Evolutionary conservation across 2,797 vertebrate genomes (phyloP).

Genomic region (Chelidonichthys spinosus): DNA sequence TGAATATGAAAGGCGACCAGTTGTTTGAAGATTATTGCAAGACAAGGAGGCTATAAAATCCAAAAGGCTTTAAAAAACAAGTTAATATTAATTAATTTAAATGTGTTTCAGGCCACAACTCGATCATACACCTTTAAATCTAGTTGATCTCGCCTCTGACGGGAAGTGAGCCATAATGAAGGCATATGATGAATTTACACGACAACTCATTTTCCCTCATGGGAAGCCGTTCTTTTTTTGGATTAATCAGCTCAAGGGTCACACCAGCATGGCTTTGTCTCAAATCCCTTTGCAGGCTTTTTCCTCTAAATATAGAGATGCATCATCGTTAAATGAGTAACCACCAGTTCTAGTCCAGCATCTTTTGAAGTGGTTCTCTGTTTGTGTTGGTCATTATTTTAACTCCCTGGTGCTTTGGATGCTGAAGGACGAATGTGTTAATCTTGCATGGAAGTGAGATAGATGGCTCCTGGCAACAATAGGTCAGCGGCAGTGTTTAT

Average conservation of each 20-base stretch:
- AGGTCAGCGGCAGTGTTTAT: constrained; percentile 35
- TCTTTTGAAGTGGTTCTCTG: constrained; percentile 22
- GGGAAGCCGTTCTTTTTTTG: neutral
- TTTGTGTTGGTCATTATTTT: constrained; percentile 34
- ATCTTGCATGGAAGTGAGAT: constrained; percentile 23
- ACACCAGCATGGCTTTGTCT: constrained; percentile 18
- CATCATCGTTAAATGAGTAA: constrained; percentile 10
- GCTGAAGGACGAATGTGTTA: constrained; percentile 43
- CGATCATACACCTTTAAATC: neutral
- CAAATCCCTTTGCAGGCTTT: constrained; percentile 14
- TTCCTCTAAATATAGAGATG: constrained; percentile 13
- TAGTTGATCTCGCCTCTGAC: constrained; percentile 32
- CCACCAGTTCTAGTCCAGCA: neutral
- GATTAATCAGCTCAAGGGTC: constrained; percentile 30
- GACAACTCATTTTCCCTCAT: constrained; percentile 26
- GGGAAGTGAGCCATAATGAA: neutral
- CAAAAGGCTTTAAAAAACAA: neutral
- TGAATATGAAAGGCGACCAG: constrained; percentile 11
- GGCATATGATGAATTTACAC: constrained; percentile 21
- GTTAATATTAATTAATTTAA: no score
- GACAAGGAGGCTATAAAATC: constrained; percentile 10
- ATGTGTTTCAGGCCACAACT: constrained; percentile 3
- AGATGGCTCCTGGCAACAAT: constrained; percentile 19
- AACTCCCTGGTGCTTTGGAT: constrained; percentile 3
- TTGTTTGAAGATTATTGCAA: neutral